Base-by-base conservation (phyloP, 2,888 invertebrate genomes). In the Ichneumoninae sp. region DNA sequence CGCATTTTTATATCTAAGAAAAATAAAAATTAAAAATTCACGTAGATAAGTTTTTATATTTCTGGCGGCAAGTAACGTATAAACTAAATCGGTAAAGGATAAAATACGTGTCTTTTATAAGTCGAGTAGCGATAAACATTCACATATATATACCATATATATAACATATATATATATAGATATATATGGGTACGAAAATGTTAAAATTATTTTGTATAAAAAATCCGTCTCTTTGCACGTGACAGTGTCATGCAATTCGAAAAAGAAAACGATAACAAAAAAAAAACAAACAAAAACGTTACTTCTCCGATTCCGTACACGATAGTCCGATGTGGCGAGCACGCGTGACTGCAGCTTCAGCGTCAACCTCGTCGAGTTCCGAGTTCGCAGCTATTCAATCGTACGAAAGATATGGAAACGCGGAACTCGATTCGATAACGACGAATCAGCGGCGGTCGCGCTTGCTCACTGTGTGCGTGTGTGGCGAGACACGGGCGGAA, bases 1-100 rank as follows among this genome's bases (percentile, higher is more conserved):
- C 63, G 22, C 44, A n/a, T 26, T 22, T 57, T 70, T 70, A 54
- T 82, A 54, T 60, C 8, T 40, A 40, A 40, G 40, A 65, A 30
- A 44, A 26, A 76, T 13, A 57, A 26, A 77, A 66, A 66, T 8
- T 65, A 70, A 66, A 77, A 33, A 78, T 50, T 63, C 30, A 60
- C 69, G 44, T 65, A 22, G 65, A 79, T 65, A 70, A 71, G 22
- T 22, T 22, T 74, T 81, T 50, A 79, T 75, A 66, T 77, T 83
- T 87, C 84, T 87, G 85, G 84, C 85, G 85, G 81, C 84, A 86
- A 85, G 83, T 87, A 76, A 85, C 81, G 83, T 87, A 86, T 87
- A 85, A 87, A 86, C 76, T 83, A 85, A 87, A 82, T 79, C 76
- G 76, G 66, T 71, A 75, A 73, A 83, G 70, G 75, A 74, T 83